Evolutionary conservation across 1,140 invertebrate species (phyloP).

Genomic region (Drosophila rufa): DNA sequence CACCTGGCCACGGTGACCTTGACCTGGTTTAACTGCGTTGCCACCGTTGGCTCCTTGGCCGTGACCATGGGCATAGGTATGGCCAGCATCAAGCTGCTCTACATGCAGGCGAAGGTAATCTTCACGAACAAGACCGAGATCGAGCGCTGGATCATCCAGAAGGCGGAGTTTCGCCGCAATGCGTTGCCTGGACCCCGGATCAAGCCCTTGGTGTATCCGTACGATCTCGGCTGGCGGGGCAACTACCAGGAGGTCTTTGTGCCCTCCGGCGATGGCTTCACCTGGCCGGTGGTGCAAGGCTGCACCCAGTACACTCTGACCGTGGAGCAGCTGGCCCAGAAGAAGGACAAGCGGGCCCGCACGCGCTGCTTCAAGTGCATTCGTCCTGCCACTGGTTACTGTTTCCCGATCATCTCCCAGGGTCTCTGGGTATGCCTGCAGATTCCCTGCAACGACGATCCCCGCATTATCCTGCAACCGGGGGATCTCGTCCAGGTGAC

Average conservation of each 20-base stretch:
- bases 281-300: conserved; percentile 92
- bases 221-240: conserved; percentile 91
- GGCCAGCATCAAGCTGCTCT: conserved; percentile 94
- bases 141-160: conserved; percentile 97
- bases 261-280: conserved; percentile 91
- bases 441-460: conserved; percentile 94
- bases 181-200: conserved; percentile 68
- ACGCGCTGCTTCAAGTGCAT: conserved; percentile 90
- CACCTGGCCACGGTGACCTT: conserved; percentile 89
- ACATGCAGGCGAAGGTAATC: conserved; percentile 93
- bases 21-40: conserved; percentile 86
- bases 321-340: conserved; percentile 95
- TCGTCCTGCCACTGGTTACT: conserved; percentile 89
- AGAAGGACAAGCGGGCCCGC: conserved; percentile 92
- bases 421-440: conserved; percentile 90
- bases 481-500: conserved; percentile 93
- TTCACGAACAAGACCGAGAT: conserved; percentile 95
- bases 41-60: conserved; percentile 92
- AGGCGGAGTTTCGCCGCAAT: conserved; percentile 89
- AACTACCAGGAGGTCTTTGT: conserved; percentile 87
- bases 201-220: conserved; percentile 92
- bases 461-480: conserved; percentile 89
- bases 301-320: conserved; percentile 96
- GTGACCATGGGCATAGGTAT: conserved; percentile 95
- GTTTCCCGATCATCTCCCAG: conserved; percentile 90